Evolutionary conservation across 2,113 vertebrate genomes (phyloP).

Genomic region (Mugil cephalus): DNA sequence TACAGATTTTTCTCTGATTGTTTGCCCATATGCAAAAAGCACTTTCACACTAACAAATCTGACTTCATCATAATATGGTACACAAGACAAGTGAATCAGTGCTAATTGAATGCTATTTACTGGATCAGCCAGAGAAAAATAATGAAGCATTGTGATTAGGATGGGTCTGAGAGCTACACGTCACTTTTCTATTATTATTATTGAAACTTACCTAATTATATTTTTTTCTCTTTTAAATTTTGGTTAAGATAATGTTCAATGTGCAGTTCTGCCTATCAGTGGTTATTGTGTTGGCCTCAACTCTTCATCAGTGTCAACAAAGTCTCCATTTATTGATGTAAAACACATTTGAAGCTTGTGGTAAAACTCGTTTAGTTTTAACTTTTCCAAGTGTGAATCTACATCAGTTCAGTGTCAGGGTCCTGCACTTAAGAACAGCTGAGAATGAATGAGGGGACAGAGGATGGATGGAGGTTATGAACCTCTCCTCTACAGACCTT

Average conservation of each 20-base stretch:
- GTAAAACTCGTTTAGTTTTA: neutral
- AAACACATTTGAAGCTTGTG: neutral
- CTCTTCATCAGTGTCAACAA: conserved; percentile 3
- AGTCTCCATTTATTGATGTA: conserved; percentile 32
- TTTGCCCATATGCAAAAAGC: no score
- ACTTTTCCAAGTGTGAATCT: conserved; percentile 27
- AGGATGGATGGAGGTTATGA: conserved; percentile 18
- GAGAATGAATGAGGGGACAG: conserved; percentile 8
- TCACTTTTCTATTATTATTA: no score
- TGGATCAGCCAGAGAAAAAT: no score
- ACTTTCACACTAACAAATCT: no score
- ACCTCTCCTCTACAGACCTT: neutral
- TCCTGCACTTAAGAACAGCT: conserved; percentile 4
- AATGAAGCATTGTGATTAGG: no score
- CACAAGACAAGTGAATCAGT: no score
- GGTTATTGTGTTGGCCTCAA: neutral
- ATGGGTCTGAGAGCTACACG: no score
- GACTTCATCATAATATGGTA: no score
- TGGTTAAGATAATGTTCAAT: conserved; percentile 2
- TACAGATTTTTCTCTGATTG: no score
- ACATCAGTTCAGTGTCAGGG: conserved; percentile 21
- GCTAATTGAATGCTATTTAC: no score
- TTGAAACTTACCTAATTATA: neutral
- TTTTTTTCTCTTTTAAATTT: neutral
- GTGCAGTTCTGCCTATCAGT: conserved; percentile 13